Evolutionary conservation across 64 coral and sea anemone genomes (phyloP), one percentile per base, ranked within the genome.

Genomic region (Pocillopora verrucosa): DNA sequence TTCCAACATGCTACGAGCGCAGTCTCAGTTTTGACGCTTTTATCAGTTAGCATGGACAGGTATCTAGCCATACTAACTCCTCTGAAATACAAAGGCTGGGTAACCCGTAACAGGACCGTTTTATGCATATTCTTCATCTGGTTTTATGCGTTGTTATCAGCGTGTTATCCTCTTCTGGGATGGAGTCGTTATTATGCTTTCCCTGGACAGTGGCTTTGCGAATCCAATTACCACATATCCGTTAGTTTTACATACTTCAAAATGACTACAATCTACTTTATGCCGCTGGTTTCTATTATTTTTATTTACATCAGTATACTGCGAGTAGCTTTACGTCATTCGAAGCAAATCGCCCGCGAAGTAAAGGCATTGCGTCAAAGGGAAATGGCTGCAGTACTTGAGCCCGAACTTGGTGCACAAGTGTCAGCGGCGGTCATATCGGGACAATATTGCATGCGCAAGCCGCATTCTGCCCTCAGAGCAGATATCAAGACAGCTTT

Each of bases 171-270:
- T 1, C 82, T 97, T 25, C 26, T 94, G 36, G 88, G 89, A 1
- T 97, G 91, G 91, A 88, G 88, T n/a, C 69, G 59, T 36, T 97
- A 93, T 34, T 22, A 73, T 10, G 88, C 87, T 15, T 72, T 91
- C 14, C 88, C 76, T 12, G 95, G 95, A 0, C 56, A 91, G 22
- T 97, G 95, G 95, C 78, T 97, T 2, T 97, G 95, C 62, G 95
- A 97, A n/a, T 88, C 89, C n/a, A 61, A 91, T 63, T 93, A 91
- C 51, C 88, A 36, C 17, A 17, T 56, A 34, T 77, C 75, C 0
- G 16, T 84, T 41, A 85, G 88, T 38, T 97, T 97, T 80, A 97
- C 95, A 0, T 93, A 91, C 73, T 97, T 97, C 51, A 97, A 93
- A 77, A 83, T 97, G 9, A 22, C 89, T 11, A 82, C 78, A 0